Percentiles rank a stretch among this genome's conserved stretches.
phyloP scores from a whole-genome alignment of 2,797 vertebrate genomes.

The Chromis chromis region DNA sequence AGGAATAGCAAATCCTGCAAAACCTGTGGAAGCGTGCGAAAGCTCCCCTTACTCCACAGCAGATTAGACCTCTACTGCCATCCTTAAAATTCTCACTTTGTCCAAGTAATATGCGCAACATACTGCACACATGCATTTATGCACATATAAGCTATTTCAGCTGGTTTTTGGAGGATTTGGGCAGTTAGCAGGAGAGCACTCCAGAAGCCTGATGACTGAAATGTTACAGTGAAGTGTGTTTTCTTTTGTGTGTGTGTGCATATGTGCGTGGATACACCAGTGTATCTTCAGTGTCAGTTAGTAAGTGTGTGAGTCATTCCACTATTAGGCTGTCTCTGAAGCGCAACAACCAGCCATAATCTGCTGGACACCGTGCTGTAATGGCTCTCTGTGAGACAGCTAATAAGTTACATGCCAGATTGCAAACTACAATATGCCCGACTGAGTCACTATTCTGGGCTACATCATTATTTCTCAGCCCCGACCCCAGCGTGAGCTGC shows the following conservation, averaged over 20 bases:
- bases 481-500: conserved; percentile 51
- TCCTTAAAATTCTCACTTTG: conserved; percentile 15
- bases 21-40: conserved; percentile 5
- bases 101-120: conserved; percentile 11
- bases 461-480: conserved; percentile 63
- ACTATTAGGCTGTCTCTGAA: conserved; percentile 63
- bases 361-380: conserved; percentile 61
- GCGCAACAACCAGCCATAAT: conserved; percentile 70
- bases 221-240: conserved; percentile 9
- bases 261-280: not conserved
- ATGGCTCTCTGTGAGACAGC: conserved; percentile 67
- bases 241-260: not conserved
- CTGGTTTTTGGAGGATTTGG: conserved; percentile 38
- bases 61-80: conserved; percentile 12
- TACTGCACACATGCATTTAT: conserved; percentile 15
- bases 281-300: conserved; percentile 38
- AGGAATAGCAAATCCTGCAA: conserved; percentile 18
- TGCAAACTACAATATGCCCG: conserved; percentile 61
- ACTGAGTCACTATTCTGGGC: conserved; percentile 65
- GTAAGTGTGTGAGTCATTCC: conserved; percentile 68
- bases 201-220: conserved; percentile 21
- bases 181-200: conserved; percentile 19
- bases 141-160: conserved; percentile 18
- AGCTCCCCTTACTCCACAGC: conserved; percentile 1
- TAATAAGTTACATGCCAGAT: conserved; percentile 74